Percentiles rank a stretch among this genome's conserved stretches.
Evolutionary conservation across 2,797 vertebrate species (phyloP).

Genomic region (Sebastes vulpes): DNA sequence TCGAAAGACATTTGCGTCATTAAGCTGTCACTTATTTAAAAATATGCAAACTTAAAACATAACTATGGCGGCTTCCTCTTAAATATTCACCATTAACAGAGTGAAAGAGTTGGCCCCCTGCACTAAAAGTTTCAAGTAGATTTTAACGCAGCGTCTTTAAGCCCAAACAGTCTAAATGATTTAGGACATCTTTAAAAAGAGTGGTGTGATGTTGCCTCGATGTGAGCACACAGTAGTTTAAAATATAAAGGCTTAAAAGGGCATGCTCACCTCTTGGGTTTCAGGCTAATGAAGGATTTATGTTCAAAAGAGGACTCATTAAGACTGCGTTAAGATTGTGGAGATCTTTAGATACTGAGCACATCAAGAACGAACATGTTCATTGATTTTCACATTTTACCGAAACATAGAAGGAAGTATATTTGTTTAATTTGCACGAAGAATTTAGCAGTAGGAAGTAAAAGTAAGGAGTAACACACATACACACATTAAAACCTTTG

Average conservation of each 20-base stretch:
- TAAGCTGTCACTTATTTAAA: neutral
- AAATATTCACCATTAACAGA: slow-evolving; percentile 34
- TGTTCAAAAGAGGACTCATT: slow-evolving; percentile 40
- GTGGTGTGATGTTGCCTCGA: neutral
- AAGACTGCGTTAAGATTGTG: neutral
- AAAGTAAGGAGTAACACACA: neutral
- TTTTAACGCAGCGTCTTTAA: slow-evolving; percentile 29
- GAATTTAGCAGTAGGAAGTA: neutral
- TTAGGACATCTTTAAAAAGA: slow-evolving; percentile 39
- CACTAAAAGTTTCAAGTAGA: slow-evolving; percentile 37
- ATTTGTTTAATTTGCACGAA: neutral
- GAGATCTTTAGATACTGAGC: neutral
- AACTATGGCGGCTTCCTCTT: neutral
- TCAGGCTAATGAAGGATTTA: slow-evolving; percentile 57
- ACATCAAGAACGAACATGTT: neutral
- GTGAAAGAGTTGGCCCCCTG: neutral
- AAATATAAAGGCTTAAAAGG: slow-evolving; percentile 46
- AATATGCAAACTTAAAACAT: neutral
- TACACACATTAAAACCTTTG: neutral
- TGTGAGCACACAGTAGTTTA: slow-evolving; percentile 7
- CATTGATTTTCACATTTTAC: neutral
- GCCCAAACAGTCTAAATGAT: slow-evolving; percentile 62
- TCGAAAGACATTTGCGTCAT: neutral
- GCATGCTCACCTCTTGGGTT: slow-evolving; percentile 26
- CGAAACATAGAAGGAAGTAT: neutral